Conservation (phyloP, 2,113 vertebrate species). For the Ibidorhyncha struthersii region DNA sequence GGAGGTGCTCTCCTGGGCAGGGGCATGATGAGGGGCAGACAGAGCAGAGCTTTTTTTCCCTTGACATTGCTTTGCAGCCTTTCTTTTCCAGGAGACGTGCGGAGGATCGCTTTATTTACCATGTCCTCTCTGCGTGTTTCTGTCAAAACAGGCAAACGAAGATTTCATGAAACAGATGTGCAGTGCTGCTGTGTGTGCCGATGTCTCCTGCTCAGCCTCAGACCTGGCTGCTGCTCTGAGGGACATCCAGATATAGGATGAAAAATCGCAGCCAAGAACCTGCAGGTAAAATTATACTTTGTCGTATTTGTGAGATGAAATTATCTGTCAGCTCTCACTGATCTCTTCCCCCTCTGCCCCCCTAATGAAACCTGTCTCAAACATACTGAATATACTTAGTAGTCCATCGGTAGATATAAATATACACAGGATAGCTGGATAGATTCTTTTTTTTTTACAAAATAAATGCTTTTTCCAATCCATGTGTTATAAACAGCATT, state of each 20-base stretch:
- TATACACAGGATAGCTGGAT: neutral
- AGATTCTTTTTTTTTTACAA: neutral
- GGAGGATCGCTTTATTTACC: neutral
- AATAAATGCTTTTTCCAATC: neutral
- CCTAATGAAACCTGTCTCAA: slow-evolving; percentile 14
- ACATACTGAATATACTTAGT: slow-evolving; percentile 16
- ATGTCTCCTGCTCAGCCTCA: slow-evolving; percentile 66
- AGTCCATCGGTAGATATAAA: neutral
- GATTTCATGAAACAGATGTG: slow-evolving; percentile 81
- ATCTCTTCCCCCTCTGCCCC: neutral
- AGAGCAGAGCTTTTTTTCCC: neutral
- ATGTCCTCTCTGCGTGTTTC: neutral
- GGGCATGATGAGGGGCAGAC: fast-evolving
- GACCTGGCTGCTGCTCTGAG: slow-evolving; percentile 82
- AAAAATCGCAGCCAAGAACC: slow-evolving; percentile 82
- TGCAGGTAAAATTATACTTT: slow-evolving; percentile 83
- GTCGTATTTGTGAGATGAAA: slow-evolving; percentile 53
- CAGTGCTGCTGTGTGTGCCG: slow-evolving; percentile 49
- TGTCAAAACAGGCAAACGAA: slow-evolving; percentile 76
- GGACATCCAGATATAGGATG: slow-evolving; percentile 82
- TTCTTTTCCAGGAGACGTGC: neutral
- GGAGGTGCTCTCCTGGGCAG: slow-evolving; percentile 72
- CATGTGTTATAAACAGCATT: neutral
- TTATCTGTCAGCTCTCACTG: slow-evolving; percentile 68
- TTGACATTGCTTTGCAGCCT: neutral